phyloP scores from a whole-genome alignment of 2,888 invertebrate species.

The Melolontha melolontha region DNA sequence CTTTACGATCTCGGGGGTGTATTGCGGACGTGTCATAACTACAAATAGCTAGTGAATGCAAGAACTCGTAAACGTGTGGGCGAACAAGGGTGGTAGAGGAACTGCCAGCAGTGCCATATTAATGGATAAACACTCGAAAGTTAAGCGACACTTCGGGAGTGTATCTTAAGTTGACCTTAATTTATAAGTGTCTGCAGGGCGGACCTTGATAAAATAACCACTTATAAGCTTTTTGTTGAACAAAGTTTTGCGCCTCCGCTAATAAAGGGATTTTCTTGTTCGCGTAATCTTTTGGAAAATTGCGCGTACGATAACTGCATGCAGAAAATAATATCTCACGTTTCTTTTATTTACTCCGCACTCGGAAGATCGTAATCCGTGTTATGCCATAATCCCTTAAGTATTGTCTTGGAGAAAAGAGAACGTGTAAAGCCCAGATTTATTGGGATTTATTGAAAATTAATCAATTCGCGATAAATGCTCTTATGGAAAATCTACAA shows the following conservation, averaged over 20 bases:
- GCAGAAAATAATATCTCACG: no score
- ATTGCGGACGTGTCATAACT: no score
- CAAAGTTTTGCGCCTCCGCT: slow-evolving; percentile 21
- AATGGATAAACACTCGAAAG: slow-evolving; percentile 37
- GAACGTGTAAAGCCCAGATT: no score
- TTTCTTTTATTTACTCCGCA: no score
- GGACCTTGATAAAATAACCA: slow-evolving; percentile 31
- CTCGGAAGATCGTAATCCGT: no score
- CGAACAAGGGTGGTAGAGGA: background rate
- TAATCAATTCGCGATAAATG: no score
- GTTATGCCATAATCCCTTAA: no score
- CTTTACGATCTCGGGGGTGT: no score
- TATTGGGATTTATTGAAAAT: no score
- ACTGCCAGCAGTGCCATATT: slow-evolving; percentile 6
- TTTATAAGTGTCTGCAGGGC: slow-evolving; percentile 22
- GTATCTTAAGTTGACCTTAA: slow-evolving; percentile 36
- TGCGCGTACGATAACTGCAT: background rate
- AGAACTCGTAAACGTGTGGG: slow-evolving; percentile 1
- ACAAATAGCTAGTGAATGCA: no score
- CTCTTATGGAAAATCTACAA: no score
- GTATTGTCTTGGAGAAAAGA: no score
- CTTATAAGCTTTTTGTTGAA: slow-evolving; percentile 16
- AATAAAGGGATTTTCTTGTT: slow-evolving; percentile 24
- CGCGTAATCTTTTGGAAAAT: slow-evolving; percentile 29
- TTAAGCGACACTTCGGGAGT: slow-evolving; percentile 24